A percentile compares a stretch with the other conserved stretches of the same genome.
These are phyloP conservation scores for Rhysida immarginata DNA, from an alignment of 1,140 invertebrate genomes.

Conservation along the genomic window DNA sequence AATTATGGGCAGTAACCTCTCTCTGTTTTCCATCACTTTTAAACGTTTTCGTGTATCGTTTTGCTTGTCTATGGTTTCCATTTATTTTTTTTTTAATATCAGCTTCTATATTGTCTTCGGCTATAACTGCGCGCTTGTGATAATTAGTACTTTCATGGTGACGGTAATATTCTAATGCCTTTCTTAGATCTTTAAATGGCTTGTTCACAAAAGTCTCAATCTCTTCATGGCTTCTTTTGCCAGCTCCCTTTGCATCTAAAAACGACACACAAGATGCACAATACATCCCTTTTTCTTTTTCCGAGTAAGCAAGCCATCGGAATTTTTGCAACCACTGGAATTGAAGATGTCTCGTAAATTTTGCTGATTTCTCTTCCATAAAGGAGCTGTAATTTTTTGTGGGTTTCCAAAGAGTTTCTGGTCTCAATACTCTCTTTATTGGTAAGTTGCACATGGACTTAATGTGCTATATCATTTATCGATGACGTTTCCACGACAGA, in stretches of 20 bases:
- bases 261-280: background rate
- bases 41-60: constrained; percentile 2
- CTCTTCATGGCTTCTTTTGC: background rate
- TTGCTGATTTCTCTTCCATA: too few relatives aligned
- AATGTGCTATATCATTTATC: too few relatives aligned
- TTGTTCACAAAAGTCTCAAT: background rate
- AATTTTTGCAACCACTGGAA: constrained; percentile 44
- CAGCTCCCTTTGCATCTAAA: background rate
- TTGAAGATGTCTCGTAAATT: constrained; percentile 31
- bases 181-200: constrained; percentile 12
- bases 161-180: constrained; percentile 15
- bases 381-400: too few relatives aligned
- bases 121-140: constrained; percentile 13
- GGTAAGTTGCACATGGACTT: too few relatives aligned
- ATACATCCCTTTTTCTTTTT: background rate
- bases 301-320: constrained; percentile 2
- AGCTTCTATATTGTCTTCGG: background rate
- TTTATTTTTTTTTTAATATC: constrained; percentile 11
- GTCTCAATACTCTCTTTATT: too few relatives aligned
- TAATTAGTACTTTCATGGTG: constrained; percentile 15
- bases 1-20: constrained; percentile 16
- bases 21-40: constrained; percentile 19
- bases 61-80: background rate
- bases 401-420: too few relatives aligned
- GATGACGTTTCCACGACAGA: too few relatives aligned